Percentiles rank a stretch among this genome's conserved stretches.
phyloP scores from a whole-genome alignment of 1,140 invertebrate species.

The Augochlora pura region DNA sequence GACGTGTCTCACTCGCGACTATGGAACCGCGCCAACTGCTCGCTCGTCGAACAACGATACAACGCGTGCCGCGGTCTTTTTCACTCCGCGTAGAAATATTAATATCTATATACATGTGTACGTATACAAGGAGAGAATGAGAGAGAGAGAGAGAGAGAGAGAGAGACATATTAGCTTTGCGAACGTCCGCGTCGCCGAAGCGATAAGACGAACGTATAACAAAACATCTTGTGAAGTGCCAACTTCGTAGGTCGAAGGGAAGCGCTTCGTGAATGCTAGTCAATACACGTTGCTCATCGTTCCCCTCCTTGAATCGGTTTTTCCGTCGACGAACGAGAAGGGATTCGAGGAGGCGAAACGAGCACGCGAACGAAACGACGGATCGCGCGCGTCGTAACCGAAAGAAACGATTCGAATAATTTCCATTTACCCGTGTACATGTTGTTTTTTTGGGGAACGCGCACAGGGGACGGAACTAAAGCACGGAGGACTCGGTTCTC shows the following conservation, averaged over 20 bases:
- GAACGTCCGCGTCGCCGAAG: not conserved
- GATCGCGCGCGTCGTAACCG: slow-evolving; percentile 10
- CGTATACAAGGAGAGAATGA: not conserved
- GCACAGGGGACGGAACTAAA: not conserved
- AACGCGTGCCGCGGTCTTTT: not conserved
- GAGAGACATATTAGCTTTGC: not conserved
- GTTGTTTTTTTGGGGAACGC: not conserved
- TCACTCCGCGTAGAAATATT: not conserved
- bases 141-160: not conserved
- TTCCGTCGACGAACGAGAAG: not conserved
- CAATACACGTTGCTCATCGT: slow-evolving; percentile 42
- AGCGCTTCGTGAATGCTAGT: slow-evolving; percentile 53
- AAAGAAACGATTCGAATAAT: not conserved
- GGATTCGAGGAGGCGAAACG: slow-evolving; percentile 8
- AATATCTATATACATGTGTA: not conserved
- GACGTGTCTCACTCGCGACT: slow-evolving; percentile 10
- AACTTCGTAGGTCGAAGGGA: slow-evolving; percentile 13
- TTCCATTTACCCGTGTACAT: not conserved
- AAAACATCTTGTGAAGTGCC: slow-evolving; percentile 15
- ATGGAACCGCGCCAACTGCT: not conserved
- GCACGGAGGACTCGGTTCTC: too few species aligned
- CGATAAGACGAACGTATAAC: slow-evolving; percentile 11
- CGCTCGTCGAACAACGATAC: slow-evolving; percentile 18
- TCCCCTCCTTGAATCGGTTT: slow-evolving; percentile 50
- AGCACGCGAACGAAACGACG: slow-evolving; percentile 27